Base-by-base conservation (phyloP, 2,888 invertebrate species). In the Athripsodes cinereus region DNA sequence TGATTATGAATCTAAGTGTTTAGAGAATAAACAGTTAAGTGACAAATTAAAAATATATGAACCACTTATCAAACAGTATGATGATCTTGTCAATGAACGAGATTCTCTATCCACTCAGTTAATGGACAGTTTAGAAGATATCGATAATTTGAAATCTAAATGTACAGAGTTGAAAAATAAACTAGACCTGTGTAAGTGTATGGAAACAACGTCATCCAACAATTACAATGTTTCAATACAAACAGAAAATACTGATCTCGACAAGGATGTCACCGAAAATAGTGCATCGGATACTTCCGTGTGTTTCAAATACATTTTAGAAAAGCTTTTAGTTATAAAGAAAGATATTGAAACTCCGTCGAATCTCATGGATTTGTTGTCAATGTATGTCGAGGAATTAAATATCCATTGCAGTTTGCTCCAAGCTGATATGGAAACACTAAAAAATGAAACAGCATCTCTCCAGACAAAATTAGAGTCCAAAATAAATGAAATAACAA, bases 61-160 rank as follows among this genome's bases (percentile, higher is more conserved):
- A 48, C 48, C 47, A 3, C 13, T 57, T 13, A 26, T 62, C 2
- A 59, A 67, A 40, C 64, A 74, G 64, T 63, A 78, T 20, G 66
- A 69, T 55, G 68, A 66, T 22, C 69, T 83, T 59, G 79, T 80
- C 69, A 70, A 71, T 13, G 81, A 82, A 69, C 77, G 80, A 65
- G 78, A 81, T 63, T 70, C 72, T 50, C 69, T 85, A 21, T 83
- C 85, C 0, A 78, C 73, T 40, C 76, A 81, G 67, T 64, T 85
- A 1, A 78, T 83, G 70, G 84, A 84, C 50, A 77, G 70, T 59
- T 73, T 83, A 53, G 76, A 80, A 54, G 84, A 84, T 63, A 71
- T 70, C 18, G 81, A 83, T 52, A 66, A 69, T 26, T 69, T 83
- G 2, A 78, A 71, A 59, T n/a, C 40, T 13, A 44, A 57, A 54